A percentile compares a stretch with the other conserved stretches of the same genome.
Conservation (phyloP, 2,113 vertebrate genomes). For the Cinclus mexicanus region DNA sequence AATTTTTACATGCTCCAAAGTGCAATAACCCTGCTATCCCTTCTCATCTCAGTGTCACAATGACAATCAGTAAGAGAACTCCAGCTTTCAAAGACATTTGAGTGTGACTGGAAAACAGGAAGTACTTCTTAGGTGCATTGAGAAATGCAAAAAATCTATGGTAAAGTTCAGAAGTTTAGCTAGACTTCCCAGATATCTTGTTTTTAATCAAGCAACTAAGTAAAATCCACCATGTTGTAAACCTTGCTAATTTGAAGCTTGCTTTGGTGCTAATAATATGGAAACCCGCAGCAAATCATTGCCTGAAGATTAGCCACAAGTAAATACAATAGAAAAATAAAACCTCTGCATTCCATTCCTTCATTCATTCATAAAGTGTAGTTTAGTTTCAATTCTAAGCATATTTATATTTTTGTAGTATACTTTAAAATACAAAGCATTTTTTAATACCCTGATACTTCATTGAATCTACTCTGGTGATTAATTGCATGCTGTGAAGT, state of each 20-base stretch:
- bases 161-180: not conserved
- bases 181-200: not conserved
- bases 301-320: not conserved
- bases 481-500: not conserved
- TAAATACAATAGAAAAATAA: not conserved
- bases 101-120: not conserved
- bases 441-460: not conserved
- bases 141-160: not conserved
- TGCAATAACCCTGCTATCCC: not conserved
- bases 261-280: not conserved
- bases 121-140: not conserved
- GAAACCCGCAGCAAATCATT: not conserved
- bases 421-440: not conserved
- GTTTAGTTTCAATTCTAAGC: not conserved
- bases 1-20: not conserved
- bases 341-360: not conserved
- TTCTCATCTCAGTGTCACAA: not conserved
- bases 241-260: not conserved
- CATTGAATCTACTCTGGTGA: not conserved
- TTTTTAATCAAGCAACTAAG: not conserved
- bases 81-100: not conserved
- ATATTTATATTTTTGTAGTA: not conserved
- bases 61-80: not conserved
- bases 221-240: not conserved
- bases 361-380: not conserved